Evolutionary conservation across 2,113 vertebrate species (phyloP).

Genomic region (Neoarius graeffei): DNA sequence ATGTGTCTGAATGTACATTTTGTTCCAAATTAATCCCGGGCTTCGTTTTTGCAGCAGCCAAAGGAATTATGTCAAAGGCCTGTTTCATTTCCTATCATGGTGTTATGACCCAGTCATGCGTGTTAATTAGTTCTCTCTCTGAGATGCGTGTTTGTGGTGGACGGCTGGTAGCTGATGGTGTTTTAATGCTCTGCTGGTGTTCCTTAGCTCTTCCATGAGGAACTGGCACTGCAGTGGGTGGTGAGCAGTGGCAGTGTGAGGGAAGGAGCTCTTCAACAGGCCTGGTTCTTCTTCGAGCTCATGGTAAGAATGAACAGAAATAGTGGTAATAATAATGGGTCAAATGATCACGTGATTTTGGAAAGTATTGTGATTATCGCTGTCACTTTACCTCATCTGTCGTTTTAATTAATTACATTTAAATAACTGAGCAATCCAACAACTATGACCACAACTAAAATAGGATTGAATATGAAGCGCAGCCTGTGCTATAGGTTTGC

Average conservation of each 20-base stretch:
- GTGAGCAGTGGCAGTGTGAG: slow-evolving; percentile 96
- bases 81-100: slow-evolving; percentile 17
- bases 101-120: background rate
- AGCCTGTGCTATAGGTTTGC: background rate
- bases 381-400: background rate
- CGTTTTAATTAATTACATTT: background rate
- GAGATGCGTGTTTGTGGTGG: background rate
- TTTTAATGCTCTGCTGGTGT: slow-evolving; percentile 30
- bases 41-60: slow-evolving; percentile 44
- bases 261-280: slow-evolving; percentile 94
- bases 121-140: background rate
- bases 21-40: slow-evolving; percentile 39
- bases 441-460: background rate
- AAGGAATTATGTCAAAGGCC: slow-evolving; percentile 38
- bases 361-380: background rate
- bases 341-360: background rate
- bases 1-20: slow-evolving; percentile 24
- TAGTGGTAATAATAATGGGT: background rate
- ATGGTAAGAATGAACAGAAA: slow-evolving; percentile 80
- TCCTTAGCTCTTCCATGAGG: slow-evolving; percentile 92
- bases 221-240: slow-evolving; percentile 97
- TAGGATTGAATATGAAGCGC: background rate
- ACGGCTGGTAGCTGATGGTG: background rate
- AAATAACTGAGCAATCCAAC: background rate
- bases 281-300: slow-evolving; percentile 99